Evolutionary conservation across 2,113 vertebrate genomes (phyloP), one percentile per base, ranked within the genome.

Genomic region (Pycnonotus jocosus): DNA sequence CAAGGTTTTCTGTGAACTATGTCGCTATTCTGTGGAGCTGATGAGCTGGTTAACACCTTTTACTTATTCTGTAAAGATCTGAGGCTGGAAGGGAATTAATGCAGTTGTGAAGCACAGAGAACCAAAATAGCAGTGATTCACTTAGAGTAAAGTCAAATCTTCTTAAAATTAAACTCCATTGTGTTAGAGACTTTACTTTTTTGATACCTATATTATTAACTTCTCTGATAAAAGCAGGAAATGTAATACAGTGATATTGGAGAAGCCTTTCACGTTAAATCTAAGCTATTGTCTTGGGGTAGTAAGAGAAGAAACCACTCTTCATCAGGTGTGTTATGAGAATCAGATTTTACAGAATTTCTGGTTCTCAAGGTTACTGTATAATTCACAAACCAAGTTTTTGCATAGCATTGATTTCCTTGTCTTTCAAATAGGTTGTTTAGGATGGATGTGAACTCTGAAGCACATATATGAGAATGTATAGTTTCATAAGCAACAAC

Each of bases 151-250:
- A 83, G 92, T 53, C 70, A 92, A 90, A 87, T 93, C 88, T 85
- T 95, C 91, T 95, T 89, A 94, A 93, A 94, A 95, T 91, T 93
- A 97, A 96, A 92, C 88, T 97, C 69, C 62, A 82, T 95, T 96
- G 92, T 95, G 79, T 94, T 95, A 88, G 77, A 86, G 91, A 95
- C 90, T 92, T 95, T 86, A 79, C 68, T 92, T 97, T 93, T 97
- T 76, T 94, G 96, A 95, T 96, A 88, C 73, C 84, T 97, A 57
- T 95, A 74, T 96, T 97, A 96, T 96, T 96, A 97, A 78, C 85
- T 93, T 97, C 79, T 80, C 84, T 95, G 94, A 88, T 95, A 95
- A 92, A 81, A 93, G 78, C 56, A 81, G 73, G 79, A 81, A 96
- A 88, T 90, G 65, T 84, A 95, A 95, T 94, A 90, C 66, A 87